Evolutionary conservation across 2,888 invertebrate species (phyloP).

Genomic region (Ectemnius lituratus): DNA sequence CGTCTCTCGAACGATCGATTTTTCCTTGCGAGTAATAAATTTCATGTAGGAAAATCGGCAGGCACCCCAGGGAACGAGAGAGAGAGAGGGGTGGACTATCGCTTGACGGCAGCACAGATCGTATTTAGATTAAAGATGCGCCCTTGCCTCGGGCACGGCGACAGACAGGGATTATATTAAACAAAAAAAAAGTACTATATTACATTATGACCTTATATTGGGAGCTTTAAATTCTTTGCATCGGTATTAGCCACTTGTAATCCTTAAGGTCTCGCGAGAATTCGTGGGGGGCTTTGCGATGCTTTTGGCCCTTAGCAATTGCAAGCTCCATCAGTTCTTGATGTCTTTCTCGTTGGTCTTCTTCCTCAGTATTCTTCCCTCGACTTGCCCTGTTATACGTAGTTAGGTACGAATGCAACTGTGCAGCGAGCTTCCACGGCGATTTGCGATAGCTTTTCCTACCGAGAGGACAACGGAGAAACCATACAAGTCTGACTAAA

Average conservation of each 20-base stretch:
- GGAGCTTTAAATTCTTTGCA: constrained; percentile 37
- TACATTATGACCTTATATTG: constrained; percentile 30
- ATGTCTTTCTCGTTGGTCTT: constrained; percentile 14
- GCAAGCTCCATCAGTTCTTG: neutral
- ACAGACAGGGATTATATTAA: constrained; percentile 41
- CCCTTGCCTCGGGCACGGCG: constrained; percentile 17
- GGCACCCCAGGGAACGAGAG: constrained; percentile 17
- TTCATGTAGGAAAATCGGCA: constrained; percentile 26
- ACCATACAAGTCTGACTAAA: no score
- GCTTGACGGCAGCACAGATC: constrained; percentile 33
- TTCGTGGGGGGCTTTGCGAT: constrained; percentile 27
- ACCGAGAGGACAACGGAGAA: no score
- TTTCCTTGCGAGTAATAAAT: neutral
- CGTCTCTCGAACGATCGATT: neutral
- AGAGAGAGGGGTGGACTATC: constrained; percentile 9
- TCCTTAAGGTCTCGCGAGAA: constrained; percentile 37
- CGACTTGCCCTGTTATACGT: constrained; percentile 18
- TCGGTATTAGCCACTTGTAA: constrained; percentile 40
- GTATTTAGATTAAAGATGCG: constrained; percentile 41
- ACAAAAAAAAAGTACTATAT: constrained; percentile 25
- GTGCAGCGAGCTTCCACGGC: no score
- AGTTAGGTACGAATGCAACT: no score
- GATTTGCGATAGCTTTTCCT: no score
- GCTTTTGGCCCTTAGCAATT: constrained; percentile 12
- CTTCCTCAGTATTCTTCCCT: constrained; percentile 17